Base-by-base conservation (phyloP, 2,797 vertebrate species). In the Hippopotamyrus pictus region DNA sequence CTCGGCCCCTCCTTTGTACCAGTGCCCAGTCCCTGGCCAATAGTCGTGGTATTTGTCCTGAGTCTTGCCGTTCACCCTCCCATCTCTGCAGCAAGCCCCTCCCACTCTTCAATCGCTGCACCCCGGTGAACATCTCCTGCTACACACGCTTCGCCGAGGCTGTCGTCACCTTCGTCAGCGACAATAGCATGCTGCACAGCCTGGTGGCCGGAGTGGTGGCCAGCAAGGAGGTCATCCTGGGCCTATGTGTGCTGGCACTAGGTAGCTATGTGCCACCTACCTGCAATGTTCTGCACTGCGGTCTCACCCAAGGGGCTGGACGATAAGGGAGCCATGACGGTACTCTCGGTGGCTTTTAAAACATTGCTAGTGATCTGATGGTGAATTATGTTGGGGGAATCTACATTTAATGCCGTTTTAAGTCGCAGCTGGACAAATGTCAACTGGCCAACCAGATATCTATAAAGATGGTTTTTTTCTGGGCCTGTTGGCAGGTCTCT, bases 151-250 rank as follows among this genome's bases (percentile, higher is more conserved):
- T 99, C 93, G 97, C 98, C 84, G 97, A 99, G 95, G 98, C 98
- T 17, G 97, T 99, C 96, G 97, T 98, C 96, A 99, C 97, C 90
- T 98, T 99, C 93, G 97, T 99, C 92, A 97, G 97, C 90, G 98
- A 99, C 93, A 97, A 97, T 97, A 97, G 97, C 95, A 95, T 98
- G 93, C 96, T 99, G 95, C 98, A 99, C 95, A 97, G 97, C 88
- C 96, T 99, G 94, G 98, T 99, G 93, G 97, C 98, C 90, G 98
- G 98, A 90, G 97, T 99, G 92, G 97, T 97, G 90, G 97, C 97
- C 95, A 99, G 97, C 95, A 99, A 98, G 95, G 98, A 99, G 95
- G 97, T 99, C 96, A 99, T 99, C 96, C 95, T 98, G 91, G 98
- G 98, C 93, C 97, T 99, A 95, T 99, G 98, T 93, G 96, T 99